phyloP scores from a whole-genome alignment of 2,797 vertebrate species.

The Alca torda region DNA sequence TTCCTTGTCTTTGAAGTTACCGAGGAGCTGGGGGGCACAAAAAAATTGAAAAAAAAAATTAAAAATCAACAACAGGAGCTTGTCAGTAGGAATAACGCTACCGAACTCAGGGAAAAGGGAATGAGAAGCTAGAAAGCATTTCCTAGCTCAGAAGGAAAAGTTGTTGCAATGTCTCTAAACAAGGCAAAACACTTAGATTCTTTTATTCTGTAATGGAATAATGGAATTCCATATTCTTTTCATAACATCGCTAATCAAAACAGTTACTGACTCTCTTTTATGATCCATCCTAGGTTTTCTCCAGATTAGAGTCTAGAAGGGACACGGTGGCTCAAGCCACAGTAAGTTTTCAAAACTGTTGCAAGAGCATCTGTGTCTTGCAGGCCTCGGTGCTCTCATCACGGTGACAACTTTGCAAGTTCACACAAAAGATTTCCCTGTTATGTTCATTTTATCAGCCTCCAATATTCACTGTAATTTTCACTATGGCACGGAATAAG shows the following conservation, averaged over 20 bases:
- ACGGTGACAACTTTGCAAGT: background rate
- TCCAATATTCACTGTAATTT: background rate
- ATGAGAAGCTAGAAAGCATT: background rate
- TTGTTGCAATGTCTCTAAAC: background rate
- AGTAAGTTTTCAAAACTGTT: background rate
- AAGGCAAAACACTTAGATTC: background rate
- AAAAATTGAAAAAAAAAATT: background rate
- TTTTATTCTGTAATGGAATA: background rate
- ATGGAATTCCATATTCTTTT: background rate
- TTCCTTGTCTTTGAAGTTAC: constrained; percentile 91
- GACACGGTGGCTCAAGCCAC: background rate
- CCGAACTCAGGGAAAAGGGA: background rate
- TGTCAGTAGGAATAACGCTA: background rate
- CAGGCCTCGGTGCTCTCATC: background rate
- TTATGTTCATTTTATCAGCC: background rate
- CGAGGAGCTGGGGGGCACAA: constrained; percentile 82
- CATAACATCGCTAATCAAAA: background rate
- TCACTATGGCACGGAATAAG: background rate
- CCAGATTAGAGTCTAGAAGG: background rate
- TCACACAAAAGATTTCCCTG: background rate
- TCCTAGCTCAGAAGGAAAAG: background rate
- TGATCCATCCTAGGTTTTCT: background rate
- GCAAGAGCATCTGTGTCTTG: background rate
- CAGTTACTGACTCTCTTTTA: background rate
- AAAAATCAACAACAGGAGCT: background rate